A percentile compares a stretch with the other conserved stretches of the same genome.
Evolutionary conservation across 2,888 invertebrate genomes (phyloP).

Genomic region (Lymantria dispar): DNA sequence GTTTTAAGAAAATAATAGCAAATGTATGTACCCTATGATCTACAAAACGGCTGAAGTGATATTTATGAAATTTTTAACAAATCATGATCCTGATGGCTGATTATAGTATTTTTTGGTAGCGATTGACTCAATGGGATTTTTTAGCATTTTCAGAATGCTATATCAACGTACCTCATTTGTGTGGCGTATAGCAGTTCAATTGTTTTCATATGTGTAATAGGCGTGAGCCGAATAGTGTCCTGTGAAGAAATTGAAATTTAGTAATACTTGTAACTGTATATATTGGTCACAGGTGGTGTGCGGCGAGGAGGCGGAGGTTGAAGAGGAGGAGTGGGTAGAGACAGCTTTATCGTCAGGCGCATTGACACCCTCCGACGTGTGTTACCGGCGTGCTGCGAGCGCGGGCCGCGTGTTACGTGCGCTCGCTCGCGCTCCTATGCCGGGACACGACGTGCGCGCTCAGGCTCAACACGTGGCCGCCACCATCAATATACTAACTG

Average conservation of each 20-base stretch:
- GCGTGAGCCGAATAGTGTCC: not conserved
- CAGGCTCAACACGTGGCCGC: slow-evolving; percentile 15
- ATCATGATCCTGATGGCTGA: too few relatives aligned
- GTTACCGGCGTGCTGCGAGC: slow-evolving; percentile 62
- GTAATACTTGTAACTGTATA: not conserved
- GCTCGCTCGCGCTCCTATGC: slow-evolving; percentile 37
- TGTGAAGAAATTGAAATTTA: not conserved
- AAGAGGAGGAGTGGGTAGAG: slow-evolving; percentile 47
- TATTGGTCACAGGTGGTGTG: slow-evolving; percentile 41
- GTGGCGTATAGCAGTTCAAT: too few relatives aligned
- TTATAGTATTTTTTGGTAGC: too few relatives aligned
- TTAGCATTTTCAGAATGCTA: too few relatives aligned
- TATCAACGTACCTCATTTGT: too few relatives aligned
- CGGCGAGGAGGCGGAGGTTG: slow-evolving; percentile 27
- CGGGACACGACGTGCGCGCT: slow-evolving; percentile 23
- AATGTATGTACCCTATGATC: too few relatives aligned
- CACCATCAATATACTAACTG: slow-evolving; percentile 32
- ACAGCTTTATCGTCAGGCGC: slow-evolving; percentile 52
- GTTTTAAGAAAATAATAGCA: too few relatives aligned
- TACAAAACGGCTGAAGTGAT: too few relatives aligned
- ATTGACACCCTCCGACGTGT: slow-evolving; percentile 59
- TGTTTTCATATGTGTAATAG: too few relatives aligned
- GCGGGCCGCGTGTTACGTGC: slow-evolving; percentile 47
- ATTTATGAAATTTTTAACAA: too few relatives aligned
- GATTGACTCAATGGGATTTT: too few relatives aligned